Evolutionary conservation across 1,140 invertebrate genomes (phyloP), one percentile per base, ranked within the genome.

Genomic region (Geopemphigus sp.): DNA sequence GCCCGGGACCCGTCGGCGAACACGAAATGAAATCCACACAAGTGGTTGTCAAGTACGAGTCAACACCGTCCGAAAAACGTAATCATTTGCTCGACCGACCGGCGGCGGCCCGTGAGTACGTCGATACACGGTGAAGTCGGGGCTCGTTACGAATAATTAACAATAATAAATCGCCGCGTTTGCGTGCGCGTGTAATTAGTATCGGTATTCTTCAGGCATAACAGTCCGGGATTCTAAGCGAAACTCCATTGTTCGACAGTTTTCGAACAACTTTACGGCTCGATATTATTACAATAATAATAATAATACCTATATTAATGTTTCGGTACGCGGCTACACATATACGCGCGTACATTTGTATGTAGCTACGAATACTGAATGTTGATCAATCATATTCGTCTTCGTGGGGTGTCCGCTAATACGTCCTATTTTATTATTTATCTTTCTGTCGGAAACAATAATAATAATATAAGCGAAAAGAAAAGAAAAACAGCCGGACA

Each of bases 121-220:
- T 29, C 15, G 26, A 61, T 61, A 17, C 57, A 6, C n/a, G 15
- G 24, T n/a, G 17, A 22, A 68, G 39, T 47, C 5, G 19, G 29
- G 14, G 4, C 22, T 22, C n/a, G n/a, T n/a, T n/a, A n/a, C n/a
- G n/a, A n/a, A n/a, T n/a, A n/a, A n/a, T n/a, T 45, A 45, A 45
- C 11, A 45, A 45, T 57, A 24, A 22, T 45, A n/a, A n/a, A n/a
- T n/a, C n/a, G n/a, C n/a, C n/a, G n/a, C n/a, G 47, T 47, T 24
- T 32, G 50, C 39, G 53, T 59, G 29, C 59, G 39, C 61, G 32
- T 47, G 22, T 76, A 61, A 76, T 76, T 76, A 76, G 53, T 59
- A 59, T 47, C 22, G 32, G 73, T 76, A 76, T 61, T 59, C 39
- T 26, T 76, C 26, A 19, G n/a, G 22, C 22, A 1, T 45, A 56